Percentiles rank a stretch among this genome's conserved stretches.
phyloP scores from a whole-genome alignment of 1,140 invertebrate species.

The Eriocheir sinensis region DNA sequence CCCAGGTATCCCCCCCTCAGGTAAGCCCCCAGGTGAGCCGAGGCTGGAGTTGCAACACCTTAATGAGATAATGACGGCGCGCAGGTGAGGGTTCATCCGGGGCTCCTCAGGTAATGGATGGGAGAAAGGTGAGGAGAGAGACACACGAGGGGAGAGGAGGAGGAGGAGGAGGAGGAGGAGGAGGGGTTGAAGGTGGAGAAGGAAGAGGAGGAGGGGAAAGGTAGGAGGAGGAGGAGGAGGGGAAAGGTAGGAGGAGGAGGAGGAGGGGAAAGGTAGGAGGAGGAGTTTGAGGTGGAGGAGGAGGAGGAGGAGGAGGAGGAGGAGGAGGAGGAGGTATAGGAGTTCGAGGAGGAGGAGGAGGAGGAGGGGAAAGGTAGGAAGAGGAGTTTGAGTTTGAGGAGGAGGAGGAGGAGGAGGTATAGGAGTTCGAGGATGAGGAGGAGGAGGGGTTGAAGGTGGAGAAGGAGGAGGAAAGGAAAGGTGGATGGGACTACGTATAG shows the following conservation, averaged over 20 bases:
- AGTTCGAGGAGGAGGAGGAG: not conserved
- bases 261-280: not conserved
- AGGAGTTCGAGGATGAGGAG: not conserved
- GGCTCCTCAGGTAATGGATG: not conserved
- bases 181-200: not conserved
- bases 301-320: not conserved
- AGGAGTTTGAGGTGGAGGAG: not conserved
- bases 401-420: not conserved
- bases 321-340: not conserved
- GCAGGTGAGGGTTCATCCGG: not conserved
- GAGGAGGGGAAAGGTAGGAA: not conserved
- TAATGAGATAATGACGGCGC: slow-evolving; percentile 15
- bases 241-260: not conserved
- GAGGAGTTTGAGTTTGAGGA: not conserved
- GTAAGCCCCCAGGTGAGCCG: not conserved
- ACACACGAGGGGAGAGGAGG: not conserved
- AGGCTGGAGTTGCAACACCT: not conserved
- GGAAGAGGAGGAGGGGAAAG: not conserved
- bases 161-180: not conserved
- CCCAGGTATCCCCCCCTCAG: not conserved
- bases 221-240: not conserved
- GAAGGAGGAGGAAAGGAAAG: not conserved
- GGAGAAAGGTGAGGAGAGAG: not conserved
- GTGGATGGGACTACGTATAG: not conserved
- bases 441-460: not conserved